A percentile compares a stretch with the other conserved stretches of the same genome.
Evolutionary conservation across 1,140 invertebrate species (phyloP).

Genomic region (Halotydeus destructor): DNA sequence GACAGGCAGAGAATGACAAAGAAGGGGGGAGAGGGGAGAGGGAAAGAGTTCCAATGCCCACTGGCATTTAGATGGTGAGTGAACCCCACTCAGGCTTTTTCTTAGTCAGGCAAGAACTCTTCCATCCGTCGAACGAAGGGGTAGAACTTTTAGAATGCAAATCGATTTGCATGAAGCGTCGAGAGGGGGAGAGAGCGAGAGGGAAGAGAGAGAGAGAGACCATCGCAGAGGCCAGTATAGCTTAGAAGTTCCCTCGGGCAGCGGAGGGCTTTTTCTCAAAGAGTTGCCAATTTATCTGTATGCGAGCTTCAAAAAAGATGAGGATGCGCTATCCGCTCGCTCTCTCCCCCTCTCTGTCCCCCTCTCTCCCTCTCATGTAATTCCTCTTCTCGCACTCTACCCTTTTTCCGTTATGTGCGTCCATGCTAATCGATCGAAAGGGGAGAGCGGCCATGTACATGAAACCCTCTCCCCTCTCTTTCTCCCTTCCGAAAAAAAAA

Average conservation of each 20-base stretch:
- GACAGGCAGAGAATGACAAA: constrained; percentile 8
- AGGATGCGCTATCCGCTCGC: background rate
- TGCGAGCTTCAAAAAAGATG: background rate
- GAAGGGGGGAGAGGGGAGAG: constrained; percentile 8
- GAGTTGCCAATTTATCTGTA: background rate
- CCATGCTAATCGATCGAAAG: background rate
- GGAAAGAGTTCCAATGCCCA: background rate
- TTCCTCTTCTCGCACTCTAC: too few species aligned
- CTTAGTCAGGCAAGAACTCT: background rate
- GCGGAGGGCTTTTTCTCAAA: background rate
- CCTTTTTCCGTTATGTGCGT: too few species aligned
- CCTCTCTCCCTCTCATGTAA: too few species aligned
- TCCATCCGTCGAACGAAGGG: background rate
- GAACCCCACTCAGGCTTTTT: background rate
- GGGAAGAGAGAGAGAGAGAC: background rate
- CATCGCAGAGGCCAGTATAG: background rate
- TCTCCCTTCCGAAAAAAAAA: too few species aligned
- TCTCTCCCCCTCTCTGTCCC: too few species aligned
- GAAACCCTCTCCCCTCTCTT: too few species aligned
- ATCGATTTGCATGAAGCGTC: background rate
- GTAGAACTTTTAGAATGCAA: background rate
- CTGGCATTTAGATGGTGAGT: background rate
- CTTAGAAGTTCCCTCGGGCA: background rate
- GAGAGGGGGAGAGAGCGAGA: background rate
- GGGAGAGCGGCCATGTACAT: background rate